These are phyloP conservation scores for Trachelus tabidus DNA, from an alignment of 2,888 invertebrate genomes.

Conservation along the genomic window DNA sequence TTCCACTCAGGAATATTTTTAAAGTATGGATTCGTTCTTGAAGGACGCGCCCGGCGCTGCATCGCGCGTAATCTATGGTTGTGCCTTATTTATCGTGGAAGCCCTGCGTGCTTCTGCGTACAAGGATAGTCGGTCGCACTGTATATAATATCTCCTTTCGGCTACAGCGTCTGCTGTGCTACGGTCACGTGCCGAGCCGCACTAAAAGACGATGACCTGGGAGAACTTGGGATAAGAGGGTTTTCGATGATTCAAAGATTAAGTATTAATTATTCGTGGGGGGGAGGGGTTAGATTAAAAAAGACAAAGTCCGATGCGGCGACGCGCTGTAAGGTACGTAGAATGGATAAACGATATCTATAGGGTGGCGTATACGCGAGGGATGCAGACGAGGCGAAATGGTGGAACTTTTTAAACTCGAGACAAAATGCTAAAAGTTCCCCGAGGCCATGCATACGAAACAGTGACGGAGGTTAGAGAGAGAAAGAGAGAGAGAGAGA, in stretches of 20 bases:
- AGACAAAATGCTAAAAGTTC: conserved; percentile 62
- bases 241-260: neutral
- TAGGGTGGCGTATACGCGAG: neutral
- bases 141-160: neutral
- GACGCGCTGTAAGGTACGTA: neutral
- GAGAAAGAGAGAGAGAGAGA: too few species aligned
- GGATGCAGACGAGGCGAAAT: neutral
- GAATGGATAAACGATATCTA: neutral
- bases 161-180: neutral
- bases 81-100: neutral
- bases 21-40: conserved; percentile 60
- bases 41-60: conserved; percentile 32
- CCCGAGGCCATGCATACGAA: conserved; percentile 56
- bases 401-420: conserved; percentile 52
- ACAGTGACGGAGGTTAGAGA: conserved; percentile 38
- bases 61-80: conserved; percentile 1
- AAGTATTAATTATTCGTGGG: neutral
- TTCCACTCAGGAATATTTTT: conserved; percentile 61
- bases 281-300: too few species aligned
- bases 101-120: neutral
- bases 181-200: neutral
- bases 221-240: neutral
- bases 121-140: neutral
- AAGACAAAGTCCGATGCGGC: neutral
- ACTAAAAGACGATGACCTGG: neutral